Base-by-base conservation (phyloP, 2,888 invertebrate genomes). In the Ditylenchus weischeri region DNA sequence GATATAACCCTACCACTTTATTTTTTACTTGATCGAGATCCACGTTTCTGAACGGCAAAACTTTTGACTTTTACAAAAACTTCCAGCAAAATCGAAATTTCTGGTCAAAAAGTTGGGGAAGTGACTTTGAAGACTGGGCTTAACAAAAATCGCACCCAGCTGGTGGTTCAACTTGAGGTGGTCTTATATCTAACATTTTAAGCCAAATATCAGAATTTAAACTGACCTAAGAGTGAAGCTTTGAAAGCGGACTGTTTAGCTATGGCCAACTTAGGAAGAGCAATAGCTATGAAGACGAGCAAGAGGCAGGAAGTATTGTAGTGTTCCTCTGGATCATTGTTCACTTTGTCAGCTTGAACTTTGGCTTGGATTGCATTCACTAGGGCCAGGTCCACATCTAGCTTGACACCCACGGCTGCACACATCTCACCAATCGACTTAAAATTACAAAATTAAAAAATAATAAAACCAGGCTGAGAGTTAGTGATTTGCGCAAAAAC, bases 391-490 rank as follows among this genome's bases (percentile, higher is more conserved):
- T 98, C 98, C 0, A 98, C 92, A 85, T 91, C 91, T 84, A 94
- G 93, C 0, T 89, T 87, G 69, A 95, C 86, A 0, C 98, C 98
- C 19, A 94, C 93, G 0, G 96, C 93, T 0, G 94, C 91, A 3
- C 94, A 93, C 92, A 98, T 92, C 85, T 98, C 98, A 71, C 91
- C 91, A 66, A 96, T 93, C 48, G 93, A 89, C 84, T 93, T 88
- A 11, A 78, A 68, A 8, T 13, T 15, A 50, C 21, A 69, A 1
- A 43, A 15, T 43, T 10, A 43, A 43, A 43, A 43, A 43, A 29
- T 29, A 29, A 29, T 29, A 5, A 29, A 29, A 29, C 5, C 29
- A 29, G 29, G 29, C 5, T 29, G 5, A 29, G 29, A 29, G 5
- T 29, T 29, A 29, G 5, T 29, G 29, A 29, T 29, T 29, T 29